Conservation (phyloP, 2,888 invertebrate species). For the Philonicus albiceps region DNA sequence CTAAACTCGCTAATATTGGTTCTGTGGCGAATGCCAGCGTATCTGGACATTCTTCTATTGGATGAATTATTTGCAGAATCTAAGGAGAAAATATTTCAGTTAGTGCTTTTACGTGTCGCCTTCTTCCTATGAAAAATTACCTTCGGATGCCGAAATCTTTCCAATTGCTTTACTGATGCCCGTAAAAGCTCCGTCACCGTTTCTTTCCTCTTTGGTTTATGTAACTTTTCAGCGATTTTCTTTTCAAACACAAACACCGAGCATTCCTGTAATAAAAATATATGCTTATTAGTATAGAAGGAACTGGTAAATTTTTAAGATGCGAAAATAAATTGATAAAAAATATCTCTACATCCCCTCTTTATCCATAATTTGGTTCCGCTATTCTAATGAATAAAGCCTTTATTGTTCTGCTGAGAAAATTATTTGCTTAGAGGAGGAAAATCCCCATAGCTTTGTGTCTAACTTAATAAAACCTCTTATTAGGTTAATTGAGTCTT, state of each 20-base stretch:
- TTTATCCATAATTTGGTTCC: neutral
- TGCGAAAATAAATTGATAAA: neutral
- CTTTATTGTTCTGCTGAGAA: neutral
- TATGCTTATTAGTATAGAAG: neutral
- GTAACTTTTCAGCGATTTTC: slow-evolving; percentile 87
- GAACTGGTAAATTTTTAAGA: neutral
- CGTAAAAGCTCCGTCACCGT: slow-evolving; percentile 89
- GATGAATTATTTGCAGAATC: slow-evolving; percentile 73
- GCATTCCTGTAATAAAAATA: slow-evolving; percentile 76
- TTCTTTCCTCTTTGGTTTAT: slow-evolving; percentile 91
- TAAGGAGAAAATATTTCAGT: slow-evolving; percentile 51
- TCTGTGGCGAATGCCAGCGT: slow-evolving; percentile 95
- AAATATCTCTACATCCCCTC: neutral
- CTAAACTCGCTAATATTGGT: slow-evolving; percentile 86
- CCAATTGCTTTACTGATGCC: slow-evolving; percentile 79
- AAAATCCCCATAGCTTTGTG: neutral
- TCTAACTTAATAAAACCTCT: neutral
- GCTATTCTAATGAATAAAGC: neutral
- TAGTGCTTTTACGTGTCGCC: neutral
- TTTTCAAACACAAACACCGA: slow-evolving; percentile 95
- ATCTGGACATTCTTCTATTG: slow-evolving; percentile 83
- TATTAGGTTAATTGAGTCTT: neutral
- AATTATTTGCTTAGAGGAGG: neutral
- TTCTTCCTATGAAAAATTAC: slow-evolving; percentile 52
- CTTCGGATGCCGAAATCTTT: slow-evolving; percentile 86